Base-by-base conservation (phyloP, 2,888 invertebrate species). In the Phortica okadai region DNA sequence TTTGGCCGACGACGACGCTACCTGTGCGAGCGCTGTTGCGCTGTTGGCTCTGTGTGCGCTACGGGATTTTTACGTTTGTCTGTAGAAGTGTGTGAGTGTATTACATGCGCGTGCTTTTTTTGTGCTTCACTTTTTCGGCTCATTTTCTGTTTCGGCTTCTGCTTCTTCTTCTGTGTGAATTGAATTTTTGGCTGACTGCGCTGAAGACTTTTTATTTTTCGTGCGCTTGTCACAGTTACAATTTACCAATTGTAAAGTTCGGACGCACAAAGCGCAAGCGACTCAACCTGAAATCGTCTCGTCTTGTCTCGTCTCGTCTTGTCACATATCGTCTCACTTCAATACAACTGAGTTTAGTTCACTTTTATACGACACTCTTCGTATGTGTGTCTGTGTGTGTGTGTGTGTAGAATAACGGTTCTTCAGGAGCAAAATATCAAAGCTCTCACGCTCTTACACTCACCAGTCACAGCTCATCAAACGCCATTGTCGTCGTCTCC, bases 211-310 rank as follows among this genome's bases (percentile, higher is more conserved):
- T 82, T 87, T 80, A 78, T 78, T 79, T 80, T 82, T 79, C 79
- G 80, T 82, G 80, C 78, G 78, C 79, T 88, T 85, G 83, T 82
- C 86, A 88, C 90, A 90, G 90, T 90, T 90, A 89, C 90, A 90
- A 90, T 90, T 88, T 86, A 90, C 86, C 90, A 90, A 87, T 85
- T 89, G 90, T 88, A 86, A 89, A 88, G 85, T 82, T 82, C 84
- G 87, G 90, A 88, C 90, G 90, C 83, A 80, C 78, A 54, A 7
- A 11, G 77, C 79, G 77, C 80, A 62, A 82, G 80, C 80, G 75
- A 78, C 25, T 7, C 62, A 25, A 62, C 56, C 16, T 14, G 6
- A 56, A 6, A 16, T 56, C 7, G 16, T 16, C 6, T 56, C 56
- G 56, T n/a, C 6, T 56, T 42, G 44, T 7, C 5, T 62, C 21